phyloP scores from a whole-genome alignment of 2,797 vertebrate species.

The Lateolabrax maculatus region DNA sequence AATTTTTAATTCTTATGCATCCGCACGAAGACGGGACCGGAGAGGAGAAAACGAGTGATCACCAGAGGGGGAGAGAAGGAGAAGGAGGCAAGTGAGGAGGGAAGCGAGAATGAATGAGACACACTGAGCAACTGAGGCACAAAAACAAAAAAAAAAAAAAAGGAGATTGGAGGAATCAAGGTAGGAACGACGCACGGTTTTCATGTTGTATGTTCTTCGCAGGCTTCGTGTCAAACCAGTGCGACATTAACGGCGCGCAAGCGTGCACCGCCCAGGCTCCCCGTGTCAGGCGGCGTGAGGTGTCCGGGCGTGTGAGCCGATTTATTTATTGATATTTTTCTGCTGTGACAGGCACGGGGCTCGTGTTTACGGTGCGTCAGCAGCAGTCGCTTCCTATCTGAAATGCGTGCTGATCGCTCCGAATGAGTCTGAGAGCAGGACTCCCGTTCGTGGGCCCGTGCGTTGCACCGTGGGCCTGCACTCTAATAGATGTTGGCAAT shows the following conservation, averaged over 20 bases:
- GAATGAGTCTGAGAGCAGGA: conserved; percentile 33
- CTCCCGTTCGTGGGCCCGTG: conserved; percentile 47
- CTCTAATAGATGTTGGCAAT: conserved; percentile 45
- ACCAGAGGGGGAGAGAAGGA: conserved; percentile 72
- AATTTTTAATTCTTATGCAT: conserved; percentile 88
- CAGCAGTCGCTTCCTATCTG: conserved; percentile 54
- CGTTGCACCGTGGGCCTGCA: conserved; percentile 53
- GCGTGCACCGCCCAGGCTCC: conserved; percentile 46
- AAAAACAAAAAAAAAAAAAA: no score
- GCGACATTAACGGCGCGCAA: conserved; percentile 52
- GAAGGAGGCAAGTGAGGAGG: conserved; percentile 75
- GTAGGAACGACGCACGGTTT: conserved; percentile 78
- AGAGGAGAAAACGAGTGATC: conserved; percentile 79
- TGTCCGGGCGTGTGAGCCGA: conserved; percentile 65
- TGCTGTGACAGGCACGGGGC: conserved; percentile 65
- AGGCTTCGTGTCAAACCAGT: conserved; percentile 42
- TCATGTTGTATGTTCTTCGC: conserved; percentile 42
- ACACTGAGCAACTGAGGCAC: conserved; percentile 80
- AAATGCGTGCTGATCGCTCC: conserved; percentile 56
- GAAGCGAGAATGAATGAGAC: conserved; percentile 84
- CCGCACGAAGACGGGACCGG: conserved; percentile 84
- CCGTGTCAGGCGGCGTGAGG: conserved; percentile 42
- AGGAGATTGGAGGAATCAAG: conserved; percentile 84
- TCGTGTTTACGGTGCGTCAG: conserved; percentile 70
- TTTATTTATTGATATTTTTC: conserved; percentile 75